Percentiles rank a stretch among this genome's conserved stretches.
Evolutionary conservation across 2,888 invertebrate species (phyloP).

Genomic region (Agrotis segetum): DNA sequence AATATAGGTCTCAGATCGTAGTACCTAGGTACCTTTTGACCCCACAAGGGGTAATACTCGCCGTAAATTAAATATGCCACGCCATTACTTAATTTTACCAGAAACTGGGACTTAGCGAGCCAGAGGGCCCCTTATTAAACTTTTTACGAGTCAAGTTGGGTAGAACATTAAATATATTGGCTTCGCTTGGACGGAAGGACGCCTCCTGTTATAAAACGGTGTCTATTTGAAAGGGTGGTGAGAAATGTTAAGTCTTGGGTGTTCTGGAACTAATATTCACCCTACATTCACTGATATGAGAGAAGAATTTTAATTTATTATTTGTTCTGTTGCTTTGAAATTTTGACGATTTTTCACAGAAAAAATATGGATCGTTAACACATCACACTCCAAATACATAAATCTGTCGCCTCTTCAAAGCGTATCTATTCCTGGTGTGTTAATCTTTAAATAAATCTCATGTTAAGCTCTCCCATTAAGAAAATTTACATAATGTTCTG

Average conservation of each 20-base stretch:
- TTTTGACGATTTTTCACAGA: neutral
- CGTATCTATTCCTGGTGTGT: conserved; percentile 2
- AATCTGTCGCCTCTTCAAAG: neutral
- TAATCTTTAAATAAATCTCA: conserved; percentile 17
- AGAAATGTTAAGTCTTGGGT: conserved; percentile 2
- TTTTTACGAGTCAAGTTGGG: conserved; percentile 64
- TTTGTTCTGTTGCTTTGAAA: neutral
- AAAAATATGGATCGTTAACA: neutral
- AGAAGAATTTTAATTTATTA: neutral
- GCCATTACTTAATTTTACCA: conserved; percentile 63
- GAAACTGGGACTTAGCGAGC: conserved; percentile 51
- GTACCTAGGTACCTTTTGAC: conserved; percentile 34
- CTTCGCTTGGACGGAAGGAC: conserved; percentile 44
- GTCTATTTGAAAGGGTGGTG: conserved; percentile 22
- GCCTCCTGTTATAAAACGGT: conserved; percentile 44
- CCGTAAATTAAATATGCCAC: conserved; percentile 64
- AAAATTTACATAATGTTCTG: conserved; percentile 20
- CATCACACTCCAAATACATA: neutral
- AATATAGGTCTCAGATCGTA: conserved; percentile 47
- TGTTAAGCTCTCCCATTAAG: conserved; percentile 17
- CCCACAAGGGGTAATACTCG: conserved; percentile 32
- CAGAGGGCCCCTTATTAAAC: conserved; percentile 62
- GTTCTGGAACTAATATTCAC: conserved; percentile 16
- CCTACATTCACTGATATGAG: neutral
- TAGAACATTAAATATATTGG: conserved; percentile 64